A percentile compares a stretch with the other conserved stretches of the same genome.
phyloP scores from a whole-genome alignment of 64 coral and sea anemone species.

The Catalaphyllia jardinei region DNA sequence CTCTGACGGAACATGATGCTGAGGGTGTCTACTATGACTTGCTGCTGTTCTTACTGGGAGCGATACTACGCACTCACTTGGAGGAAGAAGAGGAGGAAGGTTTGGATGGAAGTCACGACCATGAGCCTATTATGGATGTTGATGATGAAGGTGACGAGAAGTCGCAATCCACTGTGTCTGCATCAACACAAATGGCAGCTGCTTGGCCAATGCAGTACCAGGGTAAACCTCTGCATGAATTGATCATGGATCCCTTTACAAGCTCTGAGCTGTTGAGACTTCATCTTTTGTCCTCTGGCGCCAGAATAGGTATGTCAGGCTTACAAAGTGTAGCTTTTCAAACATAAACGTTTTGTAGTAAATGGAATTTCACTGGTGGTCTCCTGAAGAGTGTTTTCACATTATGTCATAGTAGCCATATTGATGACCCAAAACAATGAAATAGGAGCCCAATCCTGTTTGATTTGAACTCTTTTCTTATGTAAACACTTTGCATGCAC shows the following conservation, averaged over 20 bases:
- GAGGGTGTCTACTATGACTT: conserved; percentile 96
- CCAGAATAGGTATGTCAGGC: conserved; percentile 78
- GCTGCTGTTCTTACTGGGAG: conserved; percentile 85
- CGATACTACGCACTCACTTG: conserved; percentile 91
- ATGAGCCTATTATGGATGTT: conserved; percentile 45
- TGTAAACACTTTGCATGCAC: too few relatives aligned
- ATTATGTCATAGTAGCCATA: too few relatives aligned
- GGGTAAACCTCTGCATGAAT: conserved; percentile 93
- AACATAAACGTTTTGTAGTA: background rate
- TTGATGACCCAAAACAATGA: too few relatives aligned
- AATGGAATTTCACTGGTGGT: background rate
- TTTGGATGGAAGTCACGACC: conserved; percentile 55
- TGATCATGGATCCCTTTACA: conserved; percentile 96
- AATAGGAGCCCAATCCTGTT: too few relatives aligned
- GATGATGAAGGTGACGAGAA: conserved; percentile 76
- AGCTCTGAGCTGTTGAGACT: conserved; percentile 89
- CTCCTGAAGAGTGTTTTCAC: background rate
- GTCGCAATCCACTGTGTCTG: conserved; percentile 68
- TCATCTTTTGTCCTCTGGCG: conserved; percentile 94
- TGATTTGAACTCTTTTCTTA: too few relatives aligned
- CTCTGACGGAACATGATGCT: conserved; percentile 88
- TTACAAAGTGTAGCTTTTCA: too few relatives aligned
- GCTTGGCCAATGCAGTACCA: conserved; percentile 95
- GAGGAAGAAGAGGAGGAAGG: conserved; percentile 99
- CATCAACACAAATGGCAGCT: conserved; percentile 87